phyloP scores from a whole-genome alignment of 1,140 invertebrate genomes.

The Drosophila pachea region DNA sequence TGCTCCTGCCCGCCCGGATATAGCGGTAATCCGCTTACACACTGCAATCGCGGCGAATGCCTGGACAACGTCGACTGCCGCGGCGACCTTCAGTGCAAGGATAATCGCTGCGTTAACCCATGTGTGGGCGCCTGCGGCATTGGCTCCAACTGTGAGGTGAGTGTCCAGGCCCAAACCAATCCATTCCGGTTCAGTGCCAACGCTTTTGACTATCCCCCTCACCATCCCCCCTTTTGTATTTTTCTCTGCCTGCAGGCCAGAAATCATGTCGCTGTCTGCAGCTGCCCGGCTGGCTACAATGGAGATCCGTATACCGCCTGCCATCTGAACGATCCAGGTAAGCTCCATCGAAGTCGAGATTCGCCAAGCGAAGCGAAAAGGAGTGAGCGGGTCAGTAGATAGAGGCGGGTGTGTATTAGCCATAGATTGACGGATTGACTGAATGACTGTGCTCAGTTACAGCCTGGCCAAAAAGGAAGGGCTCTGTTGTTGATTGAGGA shows the following conservation, averaged over 20 bases:
- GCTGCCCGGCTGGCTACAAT: slow-evolving; percentile 88
- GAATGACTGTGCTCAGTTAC: no score
- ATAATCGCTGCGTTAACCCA: slow-evolving; percentile 87
- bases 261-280: slow-evolving; percentile 90
- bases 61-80: slow-evolving; percentile 82
- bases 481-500: no score
- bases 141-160: slow-evolving; percentile 85
- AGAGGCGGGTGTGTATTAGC: no score
- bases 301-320: slow-evolving; percentile 88
- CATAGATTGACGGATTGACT: no score
- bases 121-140: slow-evolving; percentile 88
- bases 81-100: slow-evolving; percentile 86
- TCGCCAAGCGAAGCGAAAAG: no score
- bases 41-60: slow-evolving; percentile 84
- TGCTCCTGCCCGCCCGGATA: slow-evolving; percentile 86
- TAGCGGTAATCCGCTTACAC: slow-evolving; percentile 85
- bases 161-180: slow-evolving; percentile 47
- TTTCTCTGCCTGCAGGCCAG: slow-evolving; percentile 80
- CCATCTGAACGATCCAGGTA: slow-evolving; percentile 83
- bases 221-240: slow-evolving; percentile 66
- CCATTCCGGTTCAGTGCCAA: not conserved
- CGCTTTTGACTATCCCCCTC: slow-evolving; percentile 6
- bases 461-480: no score
- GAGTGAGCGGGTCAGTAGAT: not conserved
- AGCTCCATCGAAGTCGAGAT: slow-evolving; percentile 19